These are phyloP conservation scores for Corynorhinus townsendii DNA, from an alignment of 2,113 vertebrate species.

Conservation along the genomic window DNA sequence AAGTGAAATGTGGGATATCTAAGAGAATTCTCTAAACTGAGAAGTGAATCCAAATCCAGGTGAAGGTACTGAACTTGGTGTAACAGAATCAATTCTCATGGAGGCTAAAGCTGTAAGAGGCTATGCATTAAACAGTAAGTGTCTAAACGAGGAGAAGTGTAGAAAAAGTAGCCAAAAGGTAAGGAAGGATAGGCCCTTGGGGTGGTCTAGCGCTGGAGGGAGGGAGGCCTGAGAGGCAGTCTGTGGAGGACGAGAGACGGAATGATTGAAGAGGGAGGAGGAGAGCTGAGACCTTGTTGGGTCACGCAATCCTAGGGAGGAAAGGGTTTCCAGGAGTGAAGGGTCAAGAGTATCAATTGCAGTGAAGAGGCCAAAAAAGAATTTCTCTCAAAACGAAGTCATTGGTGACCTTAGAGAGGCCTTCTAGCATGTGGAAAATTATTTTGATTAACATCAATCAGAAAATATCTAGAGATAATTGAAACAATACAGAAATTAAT, in stretches of 20 bases:
- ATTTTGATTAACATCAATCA: not conserved
- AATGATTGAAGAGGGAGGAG: not conserved
- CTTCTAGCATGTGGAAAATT: not conserved
- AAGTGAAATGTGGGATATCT: not conserved
- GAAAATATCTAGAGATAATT: not conserved
- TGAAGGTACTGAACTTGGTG: not conserved
- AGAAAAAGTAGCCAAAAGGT: not conserved
- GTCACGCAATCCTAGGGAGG: not conserved
- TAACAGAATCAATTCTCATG: accelerated
- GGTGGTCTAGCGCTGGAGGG: not conserved
- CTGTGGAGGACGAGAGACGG: not conserved
- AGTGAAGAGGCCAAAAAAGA: not conserved
- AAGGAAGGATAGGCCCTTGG: not conserved
- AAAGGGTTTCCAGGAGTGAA: not conserved
- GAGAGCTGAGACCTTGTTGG: not conserved
- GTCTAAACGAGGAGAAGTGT: not conserved
- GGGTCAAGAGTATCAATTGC: not conserved
- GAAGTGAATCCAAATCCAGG: not conserved
- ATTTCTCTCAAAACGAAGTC: not conserved
- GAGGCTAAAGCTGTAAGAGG: not conserved
- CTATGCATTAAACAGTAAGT: not conserved
- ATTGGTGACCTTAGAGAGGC: not conserved
- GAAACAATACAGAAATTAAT: conserved; percentile 10
- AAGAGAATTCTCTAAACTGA: not conserved
- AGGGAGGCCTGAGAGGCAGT: not conserved